Percentiles rank a stretch among this genome's conserved stretches.
Evolutionary conservation across 1,140 invertebrate species (phyloP).

Genomic region (Zaprionus ornatus): DNA sequence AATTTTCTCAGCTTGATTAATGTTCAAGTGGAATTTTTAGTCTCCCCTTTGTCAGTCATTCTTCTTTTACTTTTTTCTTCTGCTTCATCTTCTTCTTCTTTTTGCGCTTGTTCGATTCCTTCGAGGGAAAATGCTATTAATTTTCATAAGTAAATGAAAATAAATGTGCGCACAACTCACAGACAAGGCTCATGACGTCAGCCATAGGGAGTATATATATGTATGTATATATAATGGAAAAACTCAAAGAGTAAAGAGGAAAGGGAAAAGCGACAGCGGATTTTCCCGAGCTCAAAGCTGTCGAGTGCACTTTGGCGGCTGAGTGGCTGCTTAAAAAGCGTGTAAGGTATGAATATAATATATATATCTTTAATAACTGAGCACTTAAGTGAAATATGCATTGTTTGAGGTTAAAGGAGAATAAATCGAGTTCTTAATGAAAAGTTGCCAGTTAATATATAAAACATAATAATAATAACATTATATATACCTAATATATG

Average conservation of each 20-base stretch:
- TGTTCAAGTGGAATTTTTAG: neutral
- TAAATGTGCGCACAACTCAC: constrained; percentile 24
- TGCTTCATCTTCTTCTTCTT: neutral
- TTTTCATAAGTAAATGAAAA: constrained; percentile 53
- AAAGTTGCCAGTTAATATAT: no score
- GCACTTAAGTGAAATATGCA: neutral
- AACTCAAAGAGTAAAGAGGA: neutral
- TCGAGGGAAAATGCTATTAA: constrained; percentile 41
- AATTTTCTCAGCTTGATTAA: constrained; percentile 4
- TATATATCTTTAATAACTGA: neutral
- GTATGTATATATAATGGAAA: neutral
- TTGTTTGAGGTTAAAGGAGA: no score
- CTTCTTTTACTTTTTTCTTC: neutral
- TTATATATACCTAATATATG: no score
- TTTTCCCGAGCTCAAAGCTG: neutral
- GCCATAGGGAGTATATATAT: neutral
- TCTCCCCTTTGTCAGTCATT: neutral
- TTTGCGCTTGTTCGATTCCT: neutral
- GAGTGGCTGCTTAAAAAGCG: neutral
- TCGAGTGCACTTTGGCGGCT: neutral
- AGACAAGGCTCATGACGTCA: neutral
- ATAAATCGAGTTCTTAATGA: neutral
- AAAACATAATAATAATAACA: no score
- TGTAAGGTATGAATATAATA: neutral
- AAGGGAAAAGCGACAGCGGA: neutral